Percentiles rank a stretch among this genome's conserved stretches.
These are phyloP conservation scores for Heliconius erato DNA, from an alignment of 2,888 invertebrate species.

Conservation along the genomic window DNA sequence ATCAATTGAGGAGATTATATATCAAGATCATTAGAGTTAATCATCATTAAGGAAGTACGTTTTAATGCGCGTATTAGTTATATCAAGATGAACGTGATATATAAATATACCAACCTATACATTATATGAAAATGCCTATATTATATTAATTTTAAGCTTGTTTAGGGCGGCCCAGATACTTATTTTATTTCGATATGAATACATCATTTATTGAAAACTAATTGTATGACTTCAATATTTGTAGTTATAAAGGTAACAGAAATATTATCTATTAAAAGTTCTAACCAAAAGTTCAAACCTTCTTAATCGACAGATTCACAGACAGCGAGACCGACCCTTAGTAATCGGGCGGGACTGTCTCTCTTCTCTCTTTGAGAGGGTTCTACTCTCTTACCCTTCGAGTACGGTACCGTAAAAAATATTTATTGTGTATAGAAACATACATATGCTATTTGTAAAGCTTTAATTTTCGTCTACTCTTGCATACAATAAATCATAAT, in stretches of 20 bases:
- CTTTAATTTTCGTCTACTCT: constrained; percentile 36
- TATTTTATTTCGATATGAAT: too few relatives aligned
- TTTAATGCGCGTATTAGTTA: neutral
- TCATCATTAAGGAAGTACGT: neutral
- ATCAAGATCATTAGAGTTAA: constrained; percentile 19
- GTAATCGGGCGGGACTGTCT: too few relatives aligned
- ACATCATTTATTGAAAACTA: too few relatives aligned
- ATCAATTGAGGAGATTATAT: constrained; percentile 20
- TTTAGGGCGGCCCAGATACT: too few relatives aligned
- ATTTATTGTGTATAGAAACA: neutral
- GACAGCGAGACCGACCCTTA: too few relatives aligned
- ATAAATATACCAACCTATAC: neutral
- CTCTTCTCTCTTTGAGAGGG: too few relatives aligned
- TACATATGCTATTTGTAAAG: neutral
- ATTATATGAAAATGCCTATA: neutral
- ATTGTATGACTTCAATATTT: too few relatives aligned
- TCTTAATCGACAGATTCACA: too few relatives aligned
- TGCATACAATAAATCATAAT: constrained; percentile 24
- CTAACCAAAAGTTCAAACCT: too few relatives aligned
- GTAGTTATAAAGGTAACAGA: too few relatives aligned
- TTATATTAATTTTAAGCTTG: neutral
- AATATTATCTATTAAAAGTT: too few relatives aligned
- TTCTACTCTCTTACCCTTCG: too few relatives aligned
- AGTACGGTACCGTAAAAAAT: neutral
- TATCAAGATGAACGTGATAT: neutral